Base-by-base conservation (phyloP, 2,888 invertebrate species). In the Nephrotoma guestfalica region DNA sequence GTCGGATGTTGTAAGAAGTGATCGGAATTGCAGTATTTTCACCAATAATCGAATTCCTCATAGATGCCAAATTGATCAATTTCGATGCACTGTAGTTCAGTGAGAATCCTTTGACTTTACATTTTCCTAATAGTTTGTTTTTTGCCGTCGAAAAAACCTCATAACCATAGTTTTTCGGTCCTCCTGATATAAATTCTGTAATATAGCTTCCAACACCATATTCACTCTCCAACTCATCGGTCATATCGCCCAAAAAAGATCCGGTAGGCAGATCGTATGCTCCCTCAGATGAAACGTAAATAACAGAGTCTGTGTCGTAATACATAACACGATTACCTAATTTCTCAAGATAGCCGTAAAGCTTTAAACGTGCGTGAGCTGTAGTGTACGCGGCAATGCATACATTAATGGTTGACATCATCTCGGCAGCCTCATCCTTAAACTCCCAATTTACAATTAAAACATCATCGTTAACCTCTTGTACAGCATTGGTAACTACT, bases 351-450 rank as follows among this genome's bases (percentile, higher is more conserved):
- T 89, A 89, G 2, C 30, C 2, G 2, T 30, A 30, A 0, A 91
- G 87, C 87, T 89, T 89, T 0, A 91, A 86, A 4, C 90, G 86
- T 0, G 30, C 91, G 90, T 0, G 90, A 90, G 86, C 90, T 91
- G 30, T 30, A 30, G 30, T 30, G 30, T 30, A 30, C 0, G 89
- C 89, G 0, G 91, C 91, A 5, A 92, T 88, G 6, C 89, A 88
- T 0, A 89, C 88, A 87, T 90, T 90, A 13, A 89, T 87, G 1
- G 87, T 88, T 6, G 86, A 84, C 85, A 87, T 85, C n/a, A 88
- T 86, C 15, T 84, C 87, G 6, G 84, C 85, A 57, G 57, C 87
- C 2, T 9, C 42, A 6, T 2, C 42, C 7, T 51, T 87, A 83
- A 88, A 86, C 30, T 87, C 86, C 87, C 88, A 89, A 85, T 88